These are phyloP conservation scores for Xyliphius kryptos DNA, from an alignment of 2,113 vertebrate species.

Conservation along the genomic window DNA sequence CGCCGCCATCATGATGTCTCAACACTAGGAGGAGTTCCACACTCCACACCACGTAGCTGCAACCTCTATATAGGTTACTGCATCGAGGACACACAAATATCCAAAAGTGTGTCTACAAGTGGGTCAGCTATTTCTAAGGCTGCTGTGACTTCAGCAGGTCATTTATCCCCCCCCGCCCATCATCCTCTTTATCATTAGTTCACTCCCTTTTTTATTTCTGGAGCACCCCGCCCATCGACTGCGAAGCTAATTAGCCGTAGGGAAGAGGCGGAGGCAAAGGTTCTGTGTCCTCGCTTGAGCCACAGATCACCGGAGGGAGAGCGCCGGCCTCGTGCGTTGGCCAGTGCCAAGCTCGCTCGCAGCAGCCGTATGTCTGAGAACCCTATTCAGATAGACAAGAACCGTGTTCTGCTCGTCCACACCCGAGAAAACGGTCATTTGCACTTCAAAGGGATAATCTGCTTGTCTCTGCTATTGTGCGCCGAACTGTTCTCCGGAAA, in stretches of 20 bases:
- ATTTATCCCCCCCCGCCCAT: too few species aligned
- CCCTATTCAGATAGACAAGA: background rate
- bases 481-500: background rate
- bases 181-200: conserved; percentile 48
- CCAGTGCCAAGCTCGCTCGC: conserved; percentile 7
- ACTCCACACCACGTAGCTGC: conserved; percentile 35
- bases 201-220: conserved; percentile 46
- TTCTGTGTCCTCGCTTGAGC: conserved; percentile 43
- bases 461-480: background rate
- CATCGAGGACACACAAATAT: conserved; percentile 58
- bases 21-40: background rate
- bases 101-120: conserved; percentile 70
- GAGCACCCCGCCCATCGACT: conserved; percentile 35
- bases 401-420: conserved; percentile 6
- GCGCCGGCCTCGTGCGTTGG: conserved; percentile 62
- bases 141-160: conserved; percentile 60
- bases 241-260: conserved; percentile 11
- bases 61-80: conserved; percentile 62
- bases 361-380: conserved; percentile 7
- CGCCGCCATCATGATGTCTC: conserved; percentile 14
- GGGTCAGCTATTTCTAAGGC: conserved; percentile 73
- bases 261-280: conserved; percentile 25
- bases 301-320: conserved; percentile 69
- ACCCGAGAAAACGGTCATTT: background rate
- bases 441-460: background rate